Percentiles rank a stretch among this genome's conserved stretches.
phyloP scores from a whole-genome alignment of 1,140 invertebrate species.

The Drosophila chauvacae region DNA sequence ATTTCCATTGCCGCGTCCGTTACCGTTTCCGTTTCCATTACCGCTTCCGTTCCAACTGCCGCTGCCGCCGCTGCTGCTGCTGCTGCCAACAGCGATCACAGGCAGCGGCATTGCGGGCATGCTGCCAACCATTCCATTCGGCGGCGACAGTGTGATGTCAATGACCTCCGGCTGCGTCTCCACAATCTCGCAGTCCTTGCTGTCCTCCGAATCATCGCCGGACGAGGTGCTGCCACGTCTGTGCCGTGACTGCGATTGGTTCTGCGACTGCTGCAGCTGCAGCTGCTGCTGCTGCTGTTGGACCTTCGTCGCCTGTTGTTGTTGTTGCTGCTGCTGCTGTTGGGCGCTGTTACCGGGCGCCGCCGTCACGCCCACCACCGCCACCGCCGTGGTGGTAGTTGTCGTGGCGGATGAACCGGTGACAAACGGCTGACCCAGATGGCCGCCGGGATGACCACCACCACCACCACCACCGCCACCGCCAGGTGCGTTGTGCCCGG shows the following conservation, averaged over 20 bases:
- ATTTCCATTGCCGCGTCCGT: slow-evolving; percentile 6
- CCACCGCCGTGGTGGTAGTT: slow-evolving; percentile 46
- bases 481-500: slow-evolving; percentile 4
- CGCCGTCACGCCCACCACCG: slow-evolving; percentile 13
- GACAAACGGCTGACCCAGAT: slow-evolving; percentile 59
- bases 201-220: slow-evolving; percentile 81
- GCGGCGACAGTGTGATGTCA: slow-evolving; percentile 64
- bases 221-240: slow-evolving; percentile 82
- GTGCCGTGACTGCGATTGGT: slow-evolving; percentile 51
- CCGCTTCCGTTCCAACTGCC: slow-evolving; percentile 33
- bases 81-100: slow-evolving; percentile 13
- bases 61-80: not conserved
- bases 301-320: slow-evolving; percentile 25
- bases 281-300: slow-evolving; percentile 47
- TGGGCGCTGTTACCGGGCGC: slow-evolving; percentile 7
- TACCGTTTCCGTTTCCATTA: slow-evolving; percentile 11
- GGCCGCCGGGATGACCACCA: slow-evolving; percentile 43
- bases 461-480: not conserved
- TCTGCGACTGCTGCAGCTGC: slow-evolving; percentile 31
- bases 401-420: slow-evolving; percentile 33
- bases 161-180: slow-evolving; percentile 52
- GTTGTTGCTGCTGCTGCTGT: slow-evolving; percentile 48
- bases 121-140: slow-evolving; percentile 53
- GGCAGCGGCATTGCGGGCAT: slow-evolving; percentile 45
- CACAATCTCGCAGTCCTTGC: slow-evolving; percentile 80